phyloP scores from a whole-genome alignment of 1,140 invertebrate genomes.

The Rhopalosiphum padi region DNA sequence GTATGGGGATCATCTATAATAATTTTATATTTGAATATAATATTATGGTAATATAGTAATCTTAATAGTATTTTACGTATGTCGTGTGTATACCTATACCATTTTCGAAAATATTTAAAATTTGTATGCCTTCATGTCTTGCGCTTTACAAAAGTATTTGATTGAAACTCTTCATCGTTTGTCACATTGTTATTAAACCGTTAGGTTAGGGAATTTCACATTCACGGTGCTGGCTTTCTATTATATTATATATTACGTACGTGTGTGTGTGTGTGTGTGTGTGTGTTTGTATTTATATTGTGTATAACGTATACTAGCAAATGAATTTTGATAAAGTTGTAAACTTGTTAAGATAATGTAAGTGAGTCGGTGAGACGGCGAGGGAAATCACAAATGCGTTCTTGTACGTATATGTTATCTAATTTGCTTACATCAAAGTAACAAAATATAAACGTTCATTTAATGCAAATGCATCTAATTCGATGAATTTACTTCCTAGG shows the following conservation, averaged over 20 bases:
- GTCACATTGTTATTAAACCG: not conserved
- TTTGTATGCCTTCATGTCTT: not conserved
- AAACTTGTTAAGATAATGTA: not conserved
- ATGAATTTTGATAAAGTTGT: not conserved
- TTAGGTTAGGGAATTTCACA: not conserved
- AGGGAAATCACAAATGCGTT: not conserved
- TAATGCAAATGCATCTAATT: not conserved
- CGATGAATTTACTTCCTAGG: not conserved
- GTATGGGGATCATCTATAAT: too few species aligned
- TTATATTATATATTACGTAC: not conserved
- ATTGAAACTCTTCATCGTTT: not conserved
- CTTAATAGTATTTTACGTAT: not conserved
- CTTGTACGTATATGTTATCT: not conserved
- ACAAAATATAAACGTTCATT: not conserved
- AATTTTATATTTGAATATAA: too few species aligned
- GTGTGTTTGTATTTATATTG: too few species aligned
- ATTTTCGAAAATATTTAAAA: not conserved
- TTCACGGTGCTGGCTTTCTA: not conserved
- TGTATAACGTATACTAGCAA: not conserved
- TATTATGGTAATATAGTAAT: too few species aligned
- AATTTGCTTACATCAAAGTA: not conserved
- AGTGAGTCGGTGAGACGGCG: too few species aligned
- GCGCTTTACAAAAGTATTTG: not conserved
- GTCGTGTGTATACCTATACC: not conserved
- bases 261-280: too few species aligned